Percentiles rank a stretch among this genome's conserved stretches.
These are phyloP conservation scores for Erythrolamprus reginae DNA, from an alignment of 2,113 vertebrate species.

Conservation along the genomic window DNA sequence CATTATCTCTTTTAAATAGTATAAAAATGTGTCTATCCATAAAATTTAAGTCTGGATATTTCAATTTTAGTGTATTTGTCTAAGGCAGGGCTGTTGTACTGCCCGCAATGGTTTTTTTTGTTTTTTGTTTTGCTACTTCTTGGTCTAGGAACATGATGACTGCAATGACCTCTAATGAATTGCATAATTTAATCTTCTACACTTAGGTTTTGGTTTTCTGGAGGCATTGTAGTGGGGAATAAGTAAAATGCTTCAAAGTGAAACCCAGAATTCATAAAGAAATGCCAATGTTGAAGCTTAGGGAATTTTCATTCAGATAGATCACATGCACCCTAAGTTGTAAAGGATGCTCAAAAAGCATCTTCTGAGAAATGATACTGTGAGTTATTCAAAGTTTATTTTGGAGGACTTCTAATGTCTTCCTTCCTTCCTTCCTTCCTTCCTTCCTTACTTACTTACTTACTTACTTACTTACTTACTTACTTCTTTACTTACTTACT, in stretches of 20 bases:
- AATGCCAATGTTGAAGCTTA: not conserved
- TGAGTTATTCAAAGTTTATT: not conserved
- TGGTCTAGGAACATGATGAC: not conserved
- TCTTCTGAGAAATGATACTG: not conserved
- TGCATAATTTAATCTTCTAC: not conserved
- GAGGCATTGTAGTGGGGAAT: not conserved
- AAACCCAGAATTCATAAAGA: not conserved
- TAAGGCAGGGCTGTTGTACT: not conserved
- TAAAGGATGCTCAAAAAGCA: not conserved
- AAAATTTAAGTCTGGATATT: not conserved
- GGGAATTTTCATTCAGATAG: not conserved
- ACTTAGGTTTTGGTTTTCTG: not conserved
- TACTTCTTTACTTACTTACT: not conserved
- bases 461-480: not conserved
- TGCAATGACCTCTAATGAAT: not conserved
- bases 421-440: not conserved
- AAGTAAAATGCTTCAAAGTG: not conserved
- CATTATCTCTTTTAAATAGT: not conserved
- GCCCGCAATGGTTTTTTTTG: not conserved
- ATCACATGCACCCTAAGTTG: not conserved
- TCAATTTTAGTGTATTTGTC: not conserved
- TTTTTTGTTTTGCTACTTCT: not conserved
- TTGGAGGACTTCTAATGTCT: not conserved
- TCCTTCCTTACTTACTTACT: not conserved
- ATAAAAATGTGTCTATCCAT: not conserved